Evolutionary conservation across 2,113 vertebrate genomes (phyloP).

Genomic region (Gnathonemus echidnorhynchus): DNA sequence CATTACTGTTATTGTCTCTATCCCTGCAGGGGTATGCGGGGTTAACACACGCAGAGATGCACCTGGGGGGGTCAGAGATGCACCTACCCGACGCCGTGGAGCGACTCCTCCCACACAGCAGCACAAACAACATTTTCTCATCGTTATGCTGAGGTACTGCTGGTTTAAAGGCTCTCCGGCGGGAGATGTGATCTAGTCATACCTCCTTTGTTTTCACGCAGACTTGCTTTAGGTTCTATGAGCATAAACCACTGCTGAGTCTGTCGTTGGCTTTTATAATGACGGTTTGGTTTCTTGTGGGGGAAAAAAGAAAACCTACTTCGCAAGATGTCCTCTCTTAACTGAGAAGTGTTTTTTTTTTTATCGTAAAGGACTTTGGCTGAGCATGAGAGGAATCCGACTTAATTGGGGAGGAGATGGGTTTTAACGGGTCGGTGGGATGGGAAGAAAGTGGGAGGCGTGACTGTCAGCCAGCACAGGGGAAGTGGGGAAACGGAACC

Average conservation of each 20-base stretch:
- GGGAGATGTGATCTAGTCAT: not conserved
- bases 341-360: not conserved
- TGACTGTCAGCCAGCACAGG: not conserved
- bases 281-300: not conserved
- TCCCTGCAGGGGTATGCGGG: not conserved
- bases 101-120: not conserved
- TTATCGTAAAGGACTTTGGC: not conserved
- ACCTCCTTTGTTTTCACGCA: not conserved
- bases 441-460: not conserved
- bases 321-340: not conserved
- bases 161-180: not conserved
- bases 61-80: not conserved
- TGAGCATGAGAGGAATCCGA: not conserved
- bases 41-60: not conserved
- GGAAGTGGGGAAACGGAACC: not conserved
- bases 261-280: not conserved
- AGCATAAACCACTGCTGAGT: not conserved
- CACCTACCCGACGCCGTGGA: not conserved
- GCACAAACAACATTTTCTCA: not conserved
- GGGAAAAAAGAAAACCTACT: not conserved
- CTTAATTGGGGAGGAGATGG: not conserved
- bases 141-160: not conserved
- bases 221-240: not conserved
- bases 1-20: not conserved
- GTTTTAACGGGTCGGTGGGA: not conserved